Evolutionary conservation across 2,113 vertebrate species (phyloP).

Genomic region (Paralichthys olivaceus): DNA sequence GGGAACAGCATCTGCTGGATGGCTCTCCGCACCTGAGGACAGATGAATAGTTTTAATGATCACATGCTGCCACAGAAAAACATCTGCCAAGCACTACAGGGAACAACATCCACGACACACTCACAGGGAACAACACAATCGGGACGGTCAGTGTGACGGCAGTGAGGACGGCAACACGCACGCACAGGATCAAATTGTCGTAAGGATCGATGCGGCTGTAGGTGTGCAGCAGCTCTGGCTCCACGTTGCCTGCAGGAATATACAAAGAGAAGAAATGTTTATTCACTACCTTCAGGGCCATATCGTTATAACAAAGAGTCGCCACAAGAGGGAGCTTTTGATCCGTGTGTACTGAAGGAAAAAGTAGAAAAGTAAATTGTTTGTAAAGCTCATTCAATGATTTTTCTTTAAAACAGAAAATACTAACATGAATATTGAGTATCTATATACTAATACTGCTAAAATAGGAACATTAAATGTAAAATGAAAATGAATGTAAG

Average conservation of each 20-base stretch:
- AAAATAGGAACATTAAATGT: too few relatives aligned
- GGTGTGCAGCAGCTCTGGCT: conserved; percentile 94
- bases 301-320: neutral
- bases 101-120: conserved; percentile 36
- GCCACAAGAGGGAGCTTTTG: conserved; percentile 58
- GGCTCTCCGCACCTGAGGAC: conserved; percentile 91
- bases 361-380: neutral
- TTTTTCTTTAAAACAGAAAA: neutral
- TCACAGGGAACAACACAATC: conserved; percentile 96
- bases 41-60: neutral
- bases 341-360: neutral
- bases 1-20: conserved; percentile 95
- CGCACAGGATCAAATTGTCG: conserved; percentile 93
- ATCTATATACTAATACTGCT: neutral
- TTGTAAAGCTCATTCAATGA: neutral
- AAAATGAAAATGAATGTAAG: too few relatives aligned
- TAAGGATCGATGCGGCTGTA: conserved; percentile 93
- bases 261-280: neutral
- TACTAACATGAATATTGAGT: neutral
- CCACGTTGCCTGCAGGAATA: conserved; percentile 84
- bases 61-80: neutral
- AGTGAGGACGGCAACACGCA: conserved; percentile 94
- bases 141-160: conserved; percentile 97
- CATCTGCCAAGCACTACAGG: neutral
- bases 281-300: neutral